Base-by-base conservation (phyloP, 1,140 invertebrate species). In the Rhyacophila brunnea region DNA sequence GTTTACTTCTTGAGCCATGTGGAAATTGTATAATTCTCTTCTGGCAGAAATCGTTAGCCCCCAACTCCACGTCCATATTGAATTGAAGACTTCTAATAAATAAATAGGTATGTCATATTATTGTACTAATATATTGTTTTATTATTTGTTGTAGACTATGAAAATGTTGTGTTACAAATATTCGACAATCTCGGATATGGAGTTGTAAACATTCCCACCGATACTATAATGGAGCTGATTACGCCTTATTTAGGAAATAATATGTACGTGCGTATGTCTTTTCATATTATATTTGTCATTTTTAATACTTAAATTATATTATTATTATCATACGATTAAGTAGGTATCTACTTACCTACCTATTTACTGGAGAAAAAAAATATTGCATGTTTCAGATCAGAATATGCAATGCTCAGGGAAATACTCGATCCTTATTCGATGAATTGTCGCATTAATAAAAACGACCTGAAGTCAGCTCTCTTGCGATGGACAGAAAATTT, bases 181-280 rank as follows among this genome's bases (percentile, higher is more conserved):
- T 56, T 56, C 20, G 44, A 56, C 38, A 15, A 7, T 38, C 5
- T 47, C 7, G 38, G 36, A 13, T 13, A 40, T 6, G 18, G 46
- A n/a, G 17, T 9, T 11, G 51, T 34, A 34, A 54, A 54, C 3
- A 47, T 56, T 38, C 44, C 43, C 17, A 42, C 35, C 23, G 43
- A 47, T 10, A 35, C 23, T 36, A 19, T 56, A 9, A 56, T 56
- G 53, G 34, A 47, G 34, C 18, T 47, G 34, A 56, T 56, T 15
- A 28, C 53, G n/a, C 53, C 53, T n/a, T 56, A 56, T 13, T 38
- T 56, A 14, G 53, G 53, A 13, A 38, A 28, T 17, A 42, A 56
- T 28, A 56, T 43, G 53, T 47, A 32, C 13, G 14, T 13, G 5
- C n/a, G 6, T 35, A n/a, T 35, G n/a, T 35, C 6, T 35, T 6